phyloP scores from a whole-genome alignment of 2,888 invertebrate genomes.

The Epinotia demarniana region DNA sequence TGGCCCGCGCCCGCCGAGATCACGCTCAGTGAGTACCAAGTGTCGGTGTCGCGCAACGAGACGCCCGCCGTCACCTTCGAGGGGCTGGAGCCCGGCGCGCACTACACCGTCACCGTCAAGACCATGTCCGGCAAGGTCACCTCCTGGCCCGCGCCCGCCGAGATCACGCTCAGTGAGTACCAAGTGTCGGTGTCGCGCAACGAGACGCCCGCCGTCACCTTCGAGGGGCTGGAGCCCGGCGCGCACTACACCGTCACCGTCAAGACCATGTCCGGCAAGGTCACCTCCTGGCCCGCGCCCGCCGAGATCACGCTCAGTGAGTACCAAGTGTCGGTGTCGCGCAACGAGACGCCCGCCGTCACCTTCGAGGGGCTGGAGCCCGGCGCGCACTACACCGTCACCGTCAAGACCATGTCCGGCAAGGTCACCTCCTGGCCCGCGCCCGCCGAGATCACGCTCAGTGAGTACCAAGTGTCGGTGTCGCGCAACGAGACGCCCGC shows the following conservation, averaged over 20 bases:
- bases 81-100: slow-evolving; percentile 92
- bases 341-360: slow-evolving; percentile 80
- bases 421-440: slow-evolving; percentile 98
- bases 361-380: slow-evolving; percentile 94
- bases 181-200: slow-evolving; percentile 74
- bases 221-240: slow-evolving; percentile 94
- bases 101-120: slow-evolving; percentile 95
- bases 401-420: slow-evolving; percentile 96
- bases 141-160: slow-evolving; percentile 95
- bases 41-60: slow-evolving; percentile 82
- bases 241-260: slow-evolving; percentile 94
- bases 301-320: slow-evolving; percentile 94
- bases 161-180: slow-evolving; percentile 92
- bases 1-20: slow-evolving; percentile 97
- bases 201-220: slow-evolving; percentile 82
- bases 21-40: slow-evolving; percentile 88
- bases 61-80: slow-evolving; percentile 86
- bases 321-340: slow-evolving; percentile 65
- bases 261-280: slow-evolving; percentile 97
- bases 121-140: slow-evolving; percentile 97
- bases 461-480: slow-evolving; percentile 73
- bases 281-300: slow-evolving; percentile 96
- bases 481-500: slow-evolving; percentile 82
- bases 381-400: slow-evolving; percentile 93
- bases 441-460: slow-evolving; percentile 93